phyloP scores from a whole-genome alignment of 2,113 vertebrate species.

The Mormyrus lacerda region DNA sequence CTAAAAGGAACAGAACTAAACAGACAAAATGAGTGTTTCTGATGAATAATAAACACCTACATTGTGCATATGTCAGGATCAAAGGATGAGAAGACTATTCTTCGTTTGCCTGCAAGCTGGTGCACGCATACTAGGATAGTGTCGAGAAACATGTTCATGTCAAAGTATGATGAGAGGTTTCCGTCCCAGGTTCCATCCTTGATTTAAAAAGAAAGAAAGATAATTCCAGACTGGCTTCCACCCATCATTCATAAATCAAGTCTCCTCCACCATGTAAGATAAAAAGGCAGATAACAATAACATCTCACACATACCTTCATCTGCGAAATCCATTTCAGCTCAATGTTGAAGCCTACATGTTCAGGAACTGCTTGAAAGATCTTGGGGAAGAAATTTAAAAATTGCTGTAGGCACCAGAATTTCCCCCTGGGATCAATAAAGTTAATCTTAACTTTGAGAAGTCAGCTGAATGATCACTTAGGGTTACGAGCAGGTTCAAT shows the following conservation, averaged over 20 bases:
- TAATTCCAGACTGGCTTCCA: neutral
- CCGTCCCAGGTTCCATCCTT: conserved; percentile 92
- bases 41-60: conserved; percentile 60
- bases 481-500: conserved; percentile 29
- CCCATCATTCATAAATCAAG: neutral
- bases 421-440: neutral
- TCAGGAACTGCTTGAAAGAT: conserved; percentile 84
- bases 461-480: neutral
- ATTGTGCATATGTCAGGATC: conserved; percentile 92
- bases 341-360: conserved; percentile 90
- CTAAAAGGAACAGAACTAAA: neutral
- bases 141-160: conserved; percentile 91
- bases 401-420: neutral
- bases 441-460: neutral
- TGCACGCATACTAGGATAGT: conserved; percentile 82
- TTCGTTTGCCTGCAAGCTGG: conserved; percentile 75
- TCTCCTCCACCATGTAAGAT: neutral
- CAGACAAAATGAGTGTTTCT: neutral
- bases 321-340: conserved; percentile 94
- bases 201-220: conserved; percentile 18
- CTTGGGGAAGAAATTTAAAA: conserved; percentile 46
- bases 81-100: conserved; percentile 91
- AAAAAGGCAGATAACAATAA: neutral
- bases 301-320: conserved; percentile 65
- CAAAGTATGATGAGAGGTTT: conserved; percentile 87